Evolutionary conservation across 2,888 invertebrate genomes (phyloP), one percentile per base, ranked within the genome.

Genomic region (Stegana nigrithorax): DNA sequence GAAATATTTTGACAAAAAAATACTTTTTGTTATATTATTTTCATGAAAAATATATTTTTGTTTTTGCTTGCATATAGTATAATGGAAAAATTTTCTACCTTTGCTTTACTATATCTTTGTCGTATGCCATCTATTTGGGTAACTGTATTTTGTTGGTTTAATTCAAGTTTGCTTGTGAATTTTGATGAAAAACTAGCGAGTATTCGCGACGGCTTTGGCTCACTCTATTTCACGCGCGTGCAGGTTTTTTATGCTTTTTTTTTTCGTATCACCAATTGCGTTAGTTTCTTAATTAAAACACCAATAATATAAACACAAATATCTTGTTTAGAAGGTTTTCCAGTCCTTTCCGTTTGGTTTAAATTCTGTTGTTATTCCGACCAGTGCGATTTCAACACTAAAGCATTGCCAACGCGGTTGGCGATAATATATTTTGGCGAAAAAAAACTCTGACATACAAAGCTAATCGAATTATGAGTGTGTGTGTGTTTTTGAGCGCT

Each of bases 301-400:
- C n/a, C 5, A n/a, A 36, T 3, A 39, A 39, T 14, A 32, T 32
- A 32, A 12, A 12, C 2, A n/a, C n/a, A 4, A 39, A 39, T n/a
- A n/a, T n/a, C n/a, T n/a, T n/a, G n/a, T n/a, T n/a, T n/a, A n/a
- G n/a, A n/a, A 39, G 17, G 6, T 62, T 59, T 26, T 60, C 70
- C 63, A 27, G 44, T 64, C 12, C 67, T 65, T 62, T 57, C 62
- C 67, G 66, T 21, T 60, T 56, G 32, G 55, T 60, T 27, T 19
- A 51, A 53, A 32, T 64, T 50, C 42, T 62, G 66, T 66, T 72
- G 77, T 75, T 78, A 66, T 72, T 73, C 71, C 75, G 81, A 71
- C 82, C 78, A 83, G 73, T 74, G 81, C 76, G 73, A 73, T 74
- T 72, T 67, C 71, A 72, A 75, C 69, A 84, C 79, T 84, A 80